Percentiles rank a stretch among this genome's conserved stretches.
phyloP scores from a whole-genome alignment of 2,113 vertebrate genomes.

The Lepus timidus region DNA sequence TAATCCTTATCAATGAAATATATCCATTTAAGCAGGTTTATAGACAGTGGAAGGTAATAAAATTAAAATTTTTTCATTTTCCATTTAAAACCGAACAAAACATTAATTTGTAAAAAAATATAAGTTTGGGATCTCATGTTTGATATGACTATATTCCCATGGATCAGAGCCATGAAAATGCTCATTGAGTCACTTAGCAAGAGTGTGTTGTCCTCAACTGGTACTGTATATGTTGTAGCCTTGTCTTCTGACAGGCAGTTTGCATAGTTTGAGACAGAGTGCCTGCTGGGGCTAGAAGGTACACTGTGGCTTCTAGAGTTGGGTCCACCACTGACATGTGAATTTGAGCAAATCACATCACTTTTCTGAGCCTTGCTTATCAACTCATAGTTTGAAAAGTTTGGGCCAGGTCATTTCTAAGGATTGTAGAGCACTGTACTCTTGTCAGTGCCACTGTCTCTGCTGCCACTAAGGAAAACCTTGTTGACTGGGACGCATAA shows the following conservation, averaged over 20 bases:
- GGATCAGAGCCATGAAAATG: neutral
- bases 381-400: neutral
- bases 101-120: conserved; percentile 4
- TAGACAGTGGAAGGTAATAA: neutral
- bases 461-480: neutral
- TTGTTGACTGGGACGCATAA: neutral
- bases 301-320: neutral
- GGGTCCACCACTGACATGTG: neutral
- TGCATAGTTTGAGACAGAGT: neutral
- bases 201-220: neutral
- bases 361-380: neutral
- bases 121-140: conserved; percentile 29
- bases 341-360: neutral
- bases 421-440: neutral
- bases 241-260: neutral
- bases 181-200: neutral
- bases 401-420: neutral
- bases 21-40: neutral
- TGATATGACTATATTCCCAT: neutral
- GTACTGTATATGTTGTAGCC: neutral
- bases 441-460: accelerated
- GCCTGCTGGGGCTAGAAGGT: neutral
- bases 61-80: neutral
- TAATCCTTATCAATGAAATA: neutral
- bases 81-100: neutral